Conservation (phyloP, 64 coral and sea anemone species). For the Platygyra sinensis region DNA sequence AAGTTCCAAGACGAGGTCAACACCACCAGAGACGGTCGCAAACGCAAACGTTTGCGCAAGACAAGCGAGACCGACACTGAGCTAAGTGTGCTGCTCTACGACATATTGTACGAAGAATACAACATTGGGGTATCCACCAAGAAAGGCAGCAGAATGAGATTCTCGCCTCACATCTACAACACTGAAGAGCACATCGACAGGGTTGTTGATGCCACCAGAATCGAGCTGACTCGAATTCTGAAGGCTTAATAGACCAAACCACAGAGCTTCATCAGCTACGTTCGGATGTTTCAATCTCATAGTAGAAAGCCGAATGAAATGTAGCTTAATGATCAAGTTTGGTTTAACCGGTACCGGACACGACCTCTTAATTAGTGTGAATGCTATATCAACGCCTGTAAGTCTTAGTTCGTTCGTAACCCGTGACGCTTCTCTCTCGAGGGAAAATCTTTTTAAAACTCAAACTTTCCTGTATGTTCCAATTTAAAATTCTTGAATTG, state of each 20-base stretch:
- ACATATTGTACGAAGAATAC: slow-evolving; percentile 1
- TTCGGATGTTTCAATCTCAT: neutral
- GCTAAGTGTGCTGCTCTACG: neutral
- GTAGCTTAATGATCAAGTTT: neutral
- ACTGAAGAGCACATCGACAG: too few species aligned
- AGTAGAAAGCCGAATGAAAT: neutral
- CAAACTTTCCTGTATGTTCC: too few species aligned
- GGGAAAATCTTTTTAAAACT: too few species aligned
- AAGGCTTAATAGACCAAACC: neutral
- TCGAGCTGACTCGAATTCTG: neutral
- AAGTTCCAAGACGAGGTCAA: neutral
- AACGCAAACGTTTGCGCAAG: neutral
- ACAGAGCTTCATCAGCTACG: neutral
- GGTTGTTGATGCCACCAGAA: too few species aligned
- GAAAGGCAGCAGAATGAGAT: slow-evolving; percentile 3
- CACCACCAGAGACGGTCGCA: neutral
- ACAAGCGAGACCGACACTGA: too few species aligned
- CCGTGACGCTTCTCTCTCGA: too few species aligned
- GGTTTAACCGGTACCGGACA: neutral
- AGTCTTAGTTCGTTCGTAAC: too few species aligned
- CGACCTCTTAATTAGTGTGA: too few species aligned
- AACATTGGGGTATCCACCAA: slow-evolving; percentile 24
- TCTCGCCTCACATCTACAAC: too few species aligned
- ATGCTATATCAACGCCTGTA: too few species aligned
- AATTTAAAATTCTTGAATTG: too few species aligned